Conservation (phyloP, 2,113 vertebrate genomes). For the Psilopogon haemacephalus region DNA sequence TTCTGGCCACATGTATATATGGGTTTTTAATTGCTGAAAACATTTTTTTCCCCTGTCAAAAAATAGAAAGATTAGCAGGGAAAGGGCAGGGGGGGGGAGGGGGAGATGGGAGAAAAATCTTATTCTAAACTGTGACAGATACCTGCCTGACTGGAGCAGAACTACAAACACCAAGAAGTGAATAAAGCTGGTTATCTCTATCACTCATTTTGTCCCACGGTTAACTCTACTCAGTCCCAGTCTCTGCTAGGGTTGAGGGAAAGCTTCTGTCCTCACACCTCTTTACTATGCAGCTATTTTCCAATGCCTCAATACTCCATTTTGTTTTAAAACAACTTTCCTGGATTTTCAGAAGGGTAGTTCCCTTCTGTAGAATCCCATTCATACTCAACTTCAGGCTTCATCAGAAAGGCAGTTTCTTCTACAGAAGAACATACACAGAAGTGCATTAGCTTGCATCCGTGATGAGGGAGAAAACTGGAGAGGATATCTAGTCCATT, state of each 20-base stretch:
- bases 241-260: not conserved
- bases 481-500: not conserved
- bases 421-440: not conserved
- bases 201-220: not conserved
- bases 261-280: not conserved
- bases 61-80: fast-evolving
- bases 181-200: not conserved
- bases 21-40: not conserved
- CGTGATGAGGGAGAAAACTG: not conserved
- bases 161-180: not conserved
- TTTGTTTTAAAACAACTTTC: not conserved
- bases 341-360: not conserved
- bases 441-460: not conserved
- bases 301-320: not conserved
- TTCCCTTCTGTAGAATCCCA: not conserved
- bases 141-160: not conserved
- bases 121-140: not conserved
- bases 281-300: not conserved
- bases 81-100: fast-evolving
- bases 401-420: not conserved
- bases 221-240: not conserved
- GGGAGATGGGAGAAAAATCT: not conserved
- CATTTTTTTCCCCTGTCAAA: not conserved
- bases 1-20: not conserved
- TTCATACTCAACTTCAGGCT: not conserved